A percentile compares a stretch with the other conserved stretches of the same genome.
phyloP scores from a whole-genome alignment of 2,888 invertebrate species.

The Orthonychiurus folsomi region DNA sequence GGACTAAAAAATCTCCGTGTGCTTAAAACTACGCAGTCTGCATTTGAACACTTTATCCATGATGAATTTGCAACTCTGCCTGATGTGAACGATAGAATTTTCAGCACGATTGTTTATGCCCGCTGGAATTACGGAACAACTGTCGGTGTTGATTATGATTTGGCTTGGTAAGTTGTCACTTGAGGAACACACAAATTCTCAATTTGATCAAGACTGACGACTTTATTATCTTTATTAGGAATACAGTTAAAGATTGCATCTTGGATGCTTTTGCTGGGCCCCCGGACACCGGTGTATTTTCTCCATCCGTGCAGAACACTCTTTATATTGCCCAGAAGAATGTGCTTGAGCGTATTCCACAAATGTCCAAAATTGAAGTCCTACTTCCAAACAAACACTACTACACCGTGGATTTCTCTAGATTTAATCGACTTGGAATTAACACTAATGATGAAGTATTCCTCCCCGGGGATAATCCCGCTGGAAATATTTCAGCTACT shows the following conservation, averaged over 20 bases:
- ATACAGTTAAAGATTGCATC: slow-evolving; percentile 60
- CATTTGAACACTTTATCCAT: slow-evolving; percentile 67
- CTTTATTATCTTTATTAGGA: slow-evolving; percentile 40
- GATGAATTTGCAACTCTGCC: slow-evolving; percentile 68
- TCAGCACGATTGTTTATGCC: slow-evolving; percentile 66
- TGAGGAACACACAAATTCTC: not conserved
- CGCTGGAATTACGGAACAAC: slow-evolving; percentile 63
- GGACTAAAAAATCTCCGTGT: slow-evolving; percentile 63
- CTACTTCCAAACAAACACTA: slow-evolving; percentile 70
- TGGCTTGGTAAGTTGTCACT: slow-evolving; percentile 51
- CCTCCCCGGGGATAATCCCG: slow-evolving; percentile 67
- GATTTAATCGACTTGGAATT: slow-evolving; percentile 55
- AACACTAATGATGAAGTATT: slow-evolving; percentile 59
- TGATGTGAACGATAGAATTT: slow-evolving; percentile 65
- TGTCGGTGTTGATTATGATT: slow-evolving; percentile 58
- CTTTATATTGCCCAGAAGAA: slow-evolving; percentile 62
- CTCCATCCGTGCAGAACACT: slow-evolving; percentile 71
- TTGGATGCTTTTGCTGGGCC: slow-evolving; percentile 64
- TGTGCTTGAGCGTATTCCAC: slow-evolving; percentile 58
- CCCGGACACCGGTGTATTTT: slow-evolving; percentile 53
- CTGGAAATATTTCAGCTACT: slow-evolving; percentile 65
- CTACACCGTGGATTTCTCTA: slow-evolving; percentile 62
- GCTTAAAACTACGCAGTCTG: slow-evolving; percentile 70
- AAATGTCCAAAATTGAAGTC: slow-evolving; percentile 55
- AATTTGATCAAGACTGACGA: not conserved